Evolutionary conservation across 1,140 invertebrate species (phyloP).

Genomic region (Lordiphosa clarofinis): DNA sequence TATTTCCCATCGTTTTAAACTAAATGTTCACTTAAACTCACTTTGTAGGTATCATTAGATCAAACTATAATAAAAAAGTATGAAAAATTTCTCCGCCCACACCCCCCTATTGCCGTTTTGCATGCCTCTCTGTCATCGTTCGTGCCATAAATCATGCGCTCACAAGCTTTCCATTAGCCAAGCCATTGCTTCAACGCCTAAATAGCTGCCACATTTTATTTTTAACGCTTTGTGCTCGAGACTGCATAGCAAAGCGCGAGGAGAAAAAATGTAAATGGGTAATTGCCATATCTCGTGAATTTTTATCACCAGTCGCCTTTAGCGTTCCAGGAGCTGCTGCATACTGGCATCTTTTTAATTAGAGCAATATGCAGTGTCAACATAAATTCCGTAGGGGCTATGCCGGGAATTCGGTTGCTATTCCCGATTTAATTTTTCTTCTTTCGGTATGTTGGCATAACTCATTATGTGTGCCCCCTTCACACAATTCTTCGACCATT

Average conservation of each 20-base stretch:
- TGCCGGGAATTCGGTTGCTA: conserved; percentile 13
- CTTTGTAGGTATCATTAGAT: conserved; percentile 4
- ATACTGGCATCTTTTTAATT: conserved; percentile 25
- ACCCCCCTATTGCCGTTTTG: conserved; percentile 19
- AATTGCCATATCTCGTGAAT: conserved; percentile 38
- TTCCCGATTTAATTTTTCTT: conserved; percentile 4
- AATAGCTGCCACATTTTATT: conserved; percentile 68
- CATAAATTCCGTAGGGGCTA: conserved; percentile 38
- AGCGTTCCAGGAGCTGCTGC: not conserved
- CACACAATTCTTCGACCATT: conserved; percentile 33
- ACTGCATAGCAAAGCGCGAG: conserved; percentile 5
- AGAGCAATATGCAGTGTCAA: conserved; percentile 35
- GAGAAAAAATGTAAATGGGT: conserved; percentile 21
- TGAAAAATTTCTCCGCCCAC: conserved; percentile 18
- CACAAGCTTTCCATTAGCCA: conserved; percentile 59
- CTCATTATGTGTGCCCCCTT: conserved; percentile 23
- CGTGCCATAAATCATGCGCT: conserved; percentile 54
- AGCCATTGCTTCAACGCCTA: conserved; percentile 32
- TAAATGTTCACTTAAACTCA: conserved; percentile 14
- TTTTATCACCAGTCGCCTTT: conserved; percentile 26
- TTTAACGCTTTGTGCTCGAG: conserved; percentile 33
- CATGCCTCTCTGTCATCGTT: conserved; percentile 57
- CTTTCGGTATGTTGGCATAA: conserved; percentile 26
- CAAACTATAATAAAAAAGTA: conserved; percentile 23
- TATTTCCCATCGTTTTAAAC: not conserved